These are phyloP conservation scores for Ceratina calcarata DNA, from an alignment of 1,140 invertebrate genomes.

Conservation along the genomic window DNA sequence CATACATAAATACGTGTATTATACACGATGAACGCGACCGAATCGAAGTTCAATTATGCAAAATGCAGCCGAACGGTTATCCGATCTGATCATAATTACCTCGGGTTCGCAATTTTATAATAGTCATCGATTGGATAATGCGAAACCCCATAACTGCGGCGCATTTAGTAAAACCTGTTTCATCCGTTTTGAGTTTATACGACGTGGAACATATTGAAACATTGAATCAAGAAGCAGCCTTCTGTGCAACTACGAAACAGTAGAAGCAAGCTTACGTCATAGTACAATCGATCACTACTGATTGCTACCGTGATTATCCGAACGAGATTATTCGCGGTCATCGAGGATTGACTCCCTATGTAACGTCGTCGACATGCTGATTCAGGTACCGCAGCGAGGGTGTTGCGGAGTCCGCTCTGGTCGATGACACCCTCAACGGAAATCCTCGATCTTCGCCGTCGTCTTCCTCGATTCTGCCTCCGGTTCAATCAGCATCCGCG, in stretches of 20 bases:
- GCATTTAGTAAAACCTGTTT: not conserved
- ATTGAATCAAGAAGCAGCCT: too few relatives aligned
- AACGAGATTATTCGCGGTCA: not conserved
- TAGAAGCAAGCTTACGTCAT: not conserved
- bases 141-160: not conserved
- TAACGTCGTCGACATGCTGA: slow-evolving; percentile 61
- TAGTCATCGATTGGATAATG: slow-evolving; percentile 12
- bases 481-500: slow-evolving; percentile 57
- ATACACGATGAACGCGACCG: not conserved
- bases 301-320: not conserved
- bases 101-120: slow-evolving; percentile 26
- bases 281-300: not conserved
- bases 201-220: not conserved
- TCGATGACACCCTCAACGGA: slow-evolving; percentile 77
- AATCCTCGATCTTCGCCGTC: slow-evolving; percentile 70
- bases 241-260: too few relatives aligned
- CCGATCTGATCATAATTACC: slow-evolving; percentile 17
- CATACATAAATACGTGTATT: not conserved
- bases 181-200: not conserved
- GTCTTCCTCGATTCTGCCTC: slow-evolving; percentile 62
- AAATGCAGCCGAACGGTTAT: slow-evolving; percentile 15
- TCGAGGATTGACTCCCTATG: slow-evolving; percentile 43
- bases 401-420: slow-evolving; percentile 73
- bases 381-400: slow-evolving; percentile 76
- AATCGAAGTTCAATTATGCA: slow-evolving; percentile 42